Conservation (phyloP, 1,140 invertebrate genomes). For the Solenopsis invicta region DNA sequence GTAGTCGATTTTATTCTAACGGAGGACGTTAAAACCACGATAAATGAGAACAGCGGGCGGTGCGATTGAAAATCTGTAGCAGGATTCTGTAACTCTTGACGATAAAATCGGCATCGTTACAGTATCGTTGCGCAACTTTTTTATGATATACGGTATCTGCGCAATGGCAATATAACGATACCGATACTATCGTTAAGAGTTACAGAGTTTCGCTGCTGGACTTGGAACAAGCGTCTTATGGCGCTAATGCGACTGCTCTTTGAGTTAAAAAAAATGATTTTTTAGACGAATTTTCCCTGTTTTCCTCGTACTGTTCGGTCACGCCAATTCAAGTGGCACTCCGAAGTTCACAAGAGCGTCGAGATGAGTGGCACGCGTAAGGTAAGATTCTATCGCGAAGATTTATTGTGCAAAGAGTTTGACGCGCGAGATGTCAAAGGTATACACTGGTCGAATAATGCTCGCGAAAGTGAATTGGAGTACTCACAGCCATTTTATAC, state of each 20-base stretch:
- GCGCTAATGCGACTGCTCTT: neutral
- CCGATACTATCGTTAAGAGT: too few species aligned
- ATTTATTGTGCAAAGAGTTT: conserved; percentile 23
- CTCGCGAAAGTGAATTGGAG: neutral
- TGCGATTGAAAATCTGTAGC: neutral
- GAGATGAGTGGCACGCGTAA: neutral
- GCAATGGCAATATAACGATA: too few species aligned
- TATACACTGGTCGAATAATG: neutral
- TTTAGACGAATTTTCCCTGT: neutral
- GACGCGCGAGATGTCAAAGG: neutral
- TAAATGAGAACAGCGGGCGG: neutral
- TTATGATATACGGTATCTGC: too few species aligned
- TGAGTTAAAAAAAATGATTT: neutral
- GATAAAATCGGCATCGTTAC: too few species aligned
- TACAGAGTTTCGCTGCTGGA: too few species aligned
- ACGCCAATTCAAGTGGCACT: conserved; percentile 27
- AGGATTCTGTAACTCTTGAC: too few species aligned
- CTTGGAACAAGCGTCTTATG: neutral
- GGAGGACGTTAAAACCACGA: neutral
- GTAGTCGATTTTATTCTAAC: neutral
- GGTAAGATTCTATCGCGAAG: neutral
- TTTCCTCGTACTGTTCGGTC: neutral
- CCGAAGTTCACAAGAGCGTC: conserved; percentile 9
- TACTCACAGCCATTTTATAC: conserved; percentile 87
- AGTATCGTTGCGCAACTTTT: too few species aligned